Evolutionary conservation across 37 sponge, comb jelly and placozoan species (phyloP).

Genomic region (Corticium candelabrum): DNA sequence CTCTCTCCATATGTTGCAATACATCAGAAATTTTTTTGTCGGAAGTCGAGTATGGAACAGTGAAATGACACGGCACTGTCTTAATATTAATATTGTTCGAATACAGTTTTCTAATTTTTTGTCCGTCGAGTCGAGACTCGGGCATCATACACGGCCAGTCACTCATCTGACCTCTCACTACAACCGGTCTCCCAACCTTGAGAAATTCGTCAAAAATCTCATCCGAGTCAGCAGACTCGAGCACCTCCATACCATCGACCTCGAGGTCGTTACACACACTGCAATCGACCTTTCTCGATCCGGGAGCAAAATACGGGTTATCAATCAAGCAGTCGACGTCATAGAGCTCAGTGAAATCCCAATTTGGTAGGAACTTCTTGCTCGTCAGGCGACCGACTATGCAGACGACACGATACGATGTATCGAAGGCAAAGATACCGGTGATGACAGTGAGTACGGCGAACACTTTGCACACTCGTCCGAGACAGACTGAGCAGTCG

Average conservation of each 20-base stretch:
- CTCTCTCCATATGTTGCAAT: not conserved
- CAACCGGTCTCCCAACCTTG: not conserved
- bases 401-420: constrained; percentile 1
- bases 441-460: not conserved
- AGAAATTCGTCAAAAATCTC: not conserved
- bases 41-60: not conserved
- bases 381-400: not conserved
- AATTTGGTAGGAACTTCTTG: not conserved
- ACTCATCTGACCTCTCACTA: not conserved
- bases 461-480: constrained; percentile 9
- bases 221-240: not conserved
- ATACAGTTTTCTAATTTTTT: not conserved
- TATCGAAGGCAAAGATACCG: not conserved
- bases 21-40: not conserved
- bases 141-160: too few relatives aligned
- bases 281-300: not conserved
- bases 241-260: not conserved
- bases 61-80: not conserved
- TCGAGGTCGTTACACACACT: not conserved
- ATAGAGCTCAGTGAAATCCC: not conserved
- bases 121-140: not conserved
- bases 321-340: not conserved
- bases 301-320: not conserved
- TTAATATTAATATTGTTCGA: not conserved
- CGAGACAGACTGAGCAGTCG: too few relatives aligned